phyloP scores from a whole-genome alignment of 2,888 invertebrate species.

The Cryptocephalus moraei region DNA sequence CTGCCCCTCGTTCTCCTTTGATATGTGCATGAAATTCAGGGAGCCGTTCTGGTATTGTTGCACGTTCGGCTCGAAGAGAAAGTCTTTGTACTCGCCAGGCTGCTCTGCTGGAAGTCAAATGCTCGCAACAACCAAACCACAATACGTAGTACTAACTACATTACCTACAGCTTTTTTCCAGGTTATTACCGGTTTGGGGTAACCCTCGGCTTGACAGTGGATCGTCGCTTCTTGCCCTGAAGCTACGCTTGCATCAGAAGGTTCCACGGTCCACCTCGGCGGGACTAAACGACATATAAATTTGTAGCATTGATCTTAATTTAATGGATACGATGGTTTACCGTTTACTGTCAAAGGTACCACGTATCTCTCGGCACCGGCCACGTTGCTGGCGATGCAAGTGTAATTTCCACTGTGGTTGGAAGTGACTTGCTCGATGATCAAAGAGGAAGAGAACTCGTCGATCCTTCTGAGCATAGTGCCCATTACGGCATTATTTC shows the following conservation, averaged over 20 bases:
- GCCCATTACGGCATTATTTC: conserved; percentile 38
- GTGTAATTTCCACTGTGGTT: conserved; percentile 84
- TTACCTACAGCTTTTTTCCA: conserved; percentile 85
- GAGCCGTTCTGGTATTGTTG: conserved; percentile 75
- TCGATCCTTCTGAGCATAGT: conserved; percentile 55
- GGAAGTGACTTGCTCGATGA: conserved; percentile 77
- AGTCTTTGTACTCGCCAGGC: conserved; percentile 74
- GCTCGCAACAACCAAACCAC: too few species aligned
- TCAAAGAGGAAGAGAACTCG: conserved; percentile 76
- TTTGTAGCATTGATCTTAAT: too few species aligned
- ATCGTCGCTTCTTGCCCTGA: conserved; percentile 75
- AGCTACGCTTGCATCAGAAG: conserved; percentile 70
- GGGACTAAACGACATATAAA: conserved; percentile 51
- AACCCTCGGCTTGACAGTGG: conserved; percentile 86
- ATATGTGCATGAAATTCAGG: conserved; percentile 69
- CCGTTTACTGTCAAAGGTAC: conserved; percentile 76
- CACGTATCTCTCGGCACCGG: conserved; percentile 66
- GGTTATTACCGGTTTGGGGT: conserved; percentile 76
- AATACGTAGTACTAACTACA: conserved; percentile 12
- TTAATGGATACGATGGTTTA: conserved; percentile 29
- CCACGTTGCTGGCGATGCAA: conserved; percentile 83
- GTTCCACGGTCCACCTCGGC: conserved; percentile 81
- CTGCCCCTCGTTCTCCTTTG: conserved; percentile 81
- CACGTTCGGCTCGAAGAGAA: conserved; percentile 68
- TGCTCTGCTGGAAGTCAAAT: conserved; percentile 41